Conservation (phyloP, 2,113 vertebrate genomes). For the Chaenogobius annularis region DNA sequence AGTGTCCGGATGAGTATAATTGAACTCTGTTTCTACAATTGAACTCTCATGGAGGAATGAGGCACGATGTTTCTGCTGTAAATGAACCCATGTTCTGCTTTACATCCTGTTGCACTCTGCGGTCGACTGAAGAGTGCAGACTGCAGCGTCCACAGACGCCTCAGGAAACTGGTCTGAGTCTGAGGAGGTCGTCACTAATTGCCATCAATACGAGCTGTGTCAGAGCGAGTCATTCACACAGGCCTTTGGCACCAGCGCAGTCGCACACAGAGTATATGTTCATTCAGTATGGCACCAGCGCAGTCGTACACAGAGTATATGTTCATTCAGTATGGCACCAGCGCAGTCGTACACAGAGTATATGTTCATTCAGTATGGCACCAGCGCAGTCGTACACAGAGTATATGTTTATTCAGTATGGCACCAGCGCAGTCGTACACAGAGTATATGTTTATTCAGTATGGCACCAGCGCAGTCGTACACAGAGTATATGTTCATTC, state of each 20-base stretch:
- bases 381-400: not conserved
- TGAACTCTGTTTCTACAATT: no score
- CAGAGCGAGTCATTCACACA: not conserved
- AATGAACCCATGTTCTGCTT: not conserved
- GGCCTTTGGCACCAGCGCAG: not conserved
- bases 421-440: no score
- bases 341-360: not conserved
- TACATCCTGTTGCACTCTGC: slow-evolving; percentile 33
- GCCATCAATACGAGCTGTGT: slow-evolving; percentile 59
- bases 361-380: no score
- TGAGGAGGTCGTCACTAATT: slow-evolving; percentile 42
- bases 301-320: no score
- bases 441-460: no score
- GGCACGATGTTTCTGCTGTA: no score
- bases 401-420: no score
- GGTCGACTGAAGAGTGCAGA: slow-evolving; percentile 29
- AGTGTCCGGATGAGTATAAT: no score
- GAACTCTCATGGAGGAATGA: no score
- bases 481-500: no score
- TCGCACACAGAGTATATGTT: no score
- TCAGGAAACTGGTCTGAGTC: slow-evolving; percentile 14
- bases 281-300: not conserved
- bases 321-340: not conserved
- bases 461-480: no score
- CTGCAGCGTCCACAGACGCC: not conserved